Percentiles rank a stretch among this genome's conserved stretches.
Conservation (phyloP, 2,113 vertebrate genomes). For the Spilogale gracilis region DNA sequence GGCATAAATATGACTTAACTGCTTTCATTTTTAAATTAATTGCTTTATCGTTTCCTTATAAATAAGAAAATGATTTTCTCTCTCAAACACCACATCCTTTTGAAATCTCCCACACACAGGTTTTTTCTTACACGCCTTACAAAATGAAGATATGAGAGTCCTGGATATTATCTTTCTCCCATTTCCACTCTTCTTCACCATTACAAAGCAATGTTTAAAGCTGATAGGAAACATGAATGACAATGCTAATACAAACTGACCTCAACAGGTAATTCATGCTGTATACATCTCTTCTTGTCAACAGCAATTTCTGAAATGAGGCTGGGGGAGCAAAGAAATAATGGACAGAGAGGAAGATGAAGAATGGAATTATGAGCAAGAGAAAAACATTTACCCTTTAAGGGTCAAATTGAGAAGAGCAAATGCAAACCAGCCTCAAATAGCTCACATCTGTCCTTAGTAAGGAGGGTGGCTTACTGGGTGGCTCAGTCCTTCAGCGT, state of each 20-base stretch:
- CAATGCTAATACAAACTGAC: not conserved
- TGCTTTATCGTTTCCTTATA: not conserved
- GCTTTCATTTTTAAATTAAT: not conserved
- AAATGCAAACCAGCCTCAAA: not conserved
- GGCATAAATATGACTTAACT: not conserved
- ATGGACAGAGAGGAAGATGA: not conserved
- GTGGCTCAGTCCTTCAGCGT: too few relatives aligned
- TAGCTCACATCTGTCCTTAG: not conserved
- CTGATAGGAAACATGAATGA: not conserved
- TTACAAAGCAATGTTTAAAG: not conserved
- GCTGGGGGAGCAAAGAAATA: not conserved
- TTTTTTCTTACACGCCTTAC: not conserved
- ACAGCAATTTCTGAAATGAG: not conserved
- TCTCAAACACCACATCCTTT: not conserved
- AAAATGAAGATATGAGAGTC: not conserved
- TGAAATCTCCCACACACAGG: not conserved
- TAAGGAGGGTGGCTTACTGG: not conserved
- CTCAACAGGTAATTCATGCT: not conserved
- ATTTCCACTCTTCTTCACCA: not conserved
- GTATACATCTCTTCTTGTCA: not conserved
- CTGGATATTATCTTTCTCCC: not conserved
- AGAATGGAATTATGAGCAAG: not conserved
- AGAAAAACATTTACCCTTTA: not conserved
- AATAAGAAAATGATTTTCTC: not conserved
- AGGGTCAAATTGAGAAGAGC: slow-evolving; percentile 23